Base-by-base conservation (phyloP, 2,888 invertebrate genomes). In the Corythucha ciliata region DNA sequence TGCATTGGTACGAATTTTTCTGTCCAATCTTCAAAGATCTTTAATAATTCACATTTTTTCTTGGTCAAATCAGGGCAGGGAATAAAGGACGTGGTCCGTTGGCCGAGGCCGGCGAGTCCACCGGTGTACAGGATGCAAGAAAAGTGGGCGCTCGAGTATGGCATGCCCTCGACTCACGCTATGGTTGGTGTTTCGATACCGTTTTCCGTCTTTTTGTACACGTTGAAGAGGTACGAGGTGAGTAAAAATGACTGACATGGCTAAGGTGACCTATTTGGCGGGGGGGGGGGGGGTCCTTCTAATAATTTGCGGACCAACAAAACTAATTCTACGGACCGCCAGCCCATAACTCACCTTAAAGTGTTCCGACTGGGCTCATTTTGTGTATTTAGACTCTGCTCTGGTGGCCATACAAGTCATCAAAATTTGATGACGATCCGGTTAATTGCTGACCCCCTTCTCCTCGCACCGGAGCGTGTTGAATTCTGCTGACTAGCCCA, bases 111-210 rank as follows among this genome's bases (percentile, higher is more conserved):
- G 0, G 77, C 82, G 0, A 75, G 74, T 51, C 85, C 83, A 46
- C 91, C 92, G 0, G 90, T 86, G 0, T 75, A 83, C 55, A 78
- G 85, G 60, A 68, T 93, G 36, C 91, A 92, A 66, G 77, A 78
- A 39, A 87, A 90, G 70, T 93, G 91, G 86, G 81, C 84, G 2
- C 70, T 86, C 60, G 93, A 93, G 66, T 92, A 90, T 71, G 92
- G 92, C 12, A 90, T 93, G 88, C 92, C 93, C 2, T 92, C 91
- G 12, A 92, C 92, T 1, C 92, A 92, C 69, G 90, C 91, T 6
- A 89, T 91, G 86, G 85, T 89, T 32, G 88, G 84, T 1, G 78
- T 88, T 14, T 83, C 86, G 1, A 84, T 92, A 62, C 92, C 92
- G 32, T 87, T 89, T 68, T 83, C 88, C 1, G 78, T 90, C 46